These are phyloP conservation scores for Acanthopagrus latus DNA, from an alignment of 2,797 vertebrate species.

Conservation along the genomic window DNA sequence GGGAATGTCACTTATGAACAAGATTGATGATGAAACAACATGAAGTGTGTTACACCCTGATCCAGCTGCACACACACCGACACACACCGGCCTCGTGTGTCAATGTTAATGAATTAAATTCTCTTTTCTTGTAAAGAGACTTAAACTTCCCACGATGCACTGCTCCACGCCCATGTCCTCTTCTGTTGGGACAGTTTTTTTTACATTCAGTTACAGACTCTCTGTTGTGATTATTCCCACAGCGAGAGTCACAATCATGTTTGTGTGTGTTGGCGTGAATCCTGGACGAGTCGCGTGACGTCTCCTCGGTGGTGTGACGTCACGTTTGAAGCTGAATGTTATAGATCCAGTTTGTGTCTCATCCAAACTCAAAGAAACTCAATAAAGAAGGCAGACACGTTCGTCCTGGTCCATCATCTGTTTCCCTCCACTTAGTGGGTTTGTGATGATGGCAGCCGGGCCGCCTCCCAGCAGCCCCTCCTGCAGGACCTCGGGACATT, in stretches of 20 bases:
- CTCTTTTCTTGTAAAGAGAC: neutral
- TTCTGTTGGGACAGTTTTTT: neutral
- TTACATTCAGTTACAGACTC: neutral
- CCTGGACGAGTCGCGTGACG: neutral
- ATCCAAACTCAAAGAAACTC: neutral
- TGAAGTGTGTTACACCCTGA: slow-evolving; percentile 2
- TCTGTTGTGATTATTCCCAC: slow-evolving; percentile 14
- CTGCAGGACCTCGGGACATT: slow-evolving; percentile 6
- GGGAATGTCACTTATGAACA: neutral
- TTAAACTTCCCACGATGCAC: neutral
- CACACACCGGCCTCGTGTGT: neutral
- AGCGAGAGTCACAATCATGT: neutral
- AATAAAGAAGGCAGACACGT: neutral
- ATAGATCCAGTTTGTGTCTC: no score
- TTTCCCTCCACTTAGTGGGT: neutral
- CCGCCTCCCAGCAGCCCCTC: neutral
- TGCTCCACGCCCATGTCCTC: neutral
- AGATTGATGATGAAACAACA: slow-evolving; percentile 42
- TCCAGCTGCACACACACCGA: slow-evolving; percentile 39
- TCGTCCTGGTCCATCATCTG: neutral
- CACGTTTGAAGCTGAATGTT: neutral
- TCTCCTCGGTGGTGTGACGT: neutral
- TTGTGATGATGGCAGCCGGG: neutral
- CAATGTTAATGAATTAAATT: slow-evolving; percentile 28
- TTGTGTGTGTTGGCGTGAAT: neutral